phyloP scores from a whole-genome alignment of 2,888 invertebrate species.

The Podotricha telesiphe region DNA sequence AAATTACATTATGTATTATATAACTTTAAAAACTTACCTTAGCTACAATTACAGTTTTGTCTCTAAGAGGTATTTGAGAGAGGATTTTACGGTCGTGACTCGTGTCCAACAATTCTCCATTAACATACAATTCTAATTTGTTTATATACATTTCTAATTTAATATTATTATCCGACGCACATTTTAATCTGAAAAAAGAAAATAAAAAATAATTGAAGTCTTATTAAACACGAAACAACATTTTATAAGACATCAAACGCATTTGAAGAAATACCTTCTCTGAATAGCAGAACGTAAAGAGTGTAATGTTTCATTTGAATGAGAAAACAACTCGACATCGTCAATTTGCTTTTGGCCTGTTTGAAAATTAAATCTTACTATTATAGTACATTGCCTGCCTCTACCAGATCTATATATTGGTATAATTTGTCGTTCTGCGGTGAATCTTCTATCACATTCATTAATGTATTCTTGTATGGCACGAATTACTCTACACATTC shows the following conservation, averaged over 20 bases:
- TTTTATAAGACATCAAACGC: neutral
- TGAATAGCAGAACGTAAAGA: conserved; percentile 91
- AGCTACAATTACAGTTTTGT: conserved; percentile 90
- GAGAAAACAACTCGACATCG: conserved; percentile 95
- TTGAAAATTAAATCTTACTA: conserved; percentile 91
- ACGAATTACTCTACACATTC: conserved; percentile 96
- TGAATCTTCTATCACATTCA: conserved; percentile 95
- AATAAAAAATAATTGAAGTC: neutral
- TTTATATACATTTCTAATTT: conserved; percentile 96
- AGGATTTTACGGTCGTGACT: conserved; percentile 94
- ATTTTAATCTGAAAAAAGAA: conserved; percentile 71
- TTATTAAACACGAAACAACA: neutral
- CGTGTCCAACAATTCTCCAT: conserved; percentile 94
- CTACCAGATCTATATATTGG: conserved; percentile 95
- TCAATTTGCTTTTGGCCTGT: conserved; percentile 94
- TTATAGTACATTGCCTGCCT: conserved; percentile 94
- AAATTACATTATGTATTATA: neutral
- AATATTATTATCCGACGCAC: conserved; percentile 84
- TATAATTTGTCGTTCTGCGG: conserved; percentile 93
- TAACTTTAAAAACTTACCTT: conserved; percentile 59
- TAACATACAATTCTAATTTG: conserved; percentile 95
- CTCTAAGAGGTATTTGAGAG: conserved; percentile 92
- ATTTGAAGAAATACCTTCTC: conserved; percentile 74
- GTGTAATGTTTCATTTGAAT: conserved; percentile 96
- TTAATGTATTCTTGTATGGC: conserved; percentile 97